A percentile compares a stretch with the other conserved stretches of the same genome.
These are phyloP conservation scores for Linnaemya vulpina DNA, from an alignment of 2,888 invertebrate genomes.

Conservation along the genomic window DNA sequence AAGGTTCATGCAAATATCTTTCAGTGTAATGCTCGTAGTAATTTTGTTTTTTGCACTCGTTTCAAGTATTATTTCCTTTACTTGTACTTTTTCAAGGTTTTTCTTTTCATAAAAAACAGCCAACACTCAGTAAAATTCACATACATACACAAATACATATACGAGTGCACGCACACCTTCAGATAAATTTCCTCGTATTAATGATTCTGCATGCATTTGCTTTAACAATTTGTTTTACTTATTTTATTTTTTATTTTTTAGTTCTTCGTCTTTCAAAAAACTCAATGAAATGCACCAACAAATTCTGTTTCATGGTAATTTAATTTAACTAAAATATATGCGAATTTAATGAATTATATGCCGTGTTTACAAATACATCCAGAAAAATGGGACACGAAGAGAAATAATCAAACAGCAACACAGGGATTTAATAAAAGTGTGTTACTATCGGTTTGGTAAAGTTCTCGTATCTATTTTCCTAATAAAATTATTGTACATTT, in stretches of 20 bases:
- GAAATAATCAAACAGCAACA: no score
- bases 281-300: slow-evolving; percentile 44
- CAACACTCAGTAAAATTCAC: neutral
- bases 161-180: no score
- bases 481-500: no score
- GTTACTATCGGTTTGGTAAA: no score
- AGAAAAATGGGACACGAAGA: no score
- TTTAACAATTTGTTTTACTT: slow-evolving; percentile 4
- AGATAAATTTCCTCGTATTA: neutral
- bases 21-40: slow-evolving; percentile 2
- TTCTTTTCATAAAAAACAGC: neutral
- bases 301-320: slow-evolving; percentile 34
- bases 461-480: no score
- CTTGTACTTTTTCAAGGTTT: slow-evolving; percentile 31
- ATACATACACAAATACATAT: neutral
- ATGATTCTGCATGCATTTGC: slow-evolving; percentile 9
- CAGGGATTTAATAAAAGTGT: no score
- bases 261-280: slow-evolving; percentile 26
- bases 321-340: slow-evolving; percentile 4
- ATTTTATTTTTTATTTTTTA: neutral
- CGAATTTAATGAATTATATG: neutral
- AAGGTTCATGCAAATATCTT: neutral
- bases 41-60: neutral
- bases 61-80: slow-evolving; percentile 33
- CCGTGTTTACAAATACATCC: no score